Percentiles rank a stretch among this genome's conserved stretches.
Evolutionary conservation across 2,888 invertebrate species (phyloP).

Genomic region (Drosophila ustulata): DNA sequence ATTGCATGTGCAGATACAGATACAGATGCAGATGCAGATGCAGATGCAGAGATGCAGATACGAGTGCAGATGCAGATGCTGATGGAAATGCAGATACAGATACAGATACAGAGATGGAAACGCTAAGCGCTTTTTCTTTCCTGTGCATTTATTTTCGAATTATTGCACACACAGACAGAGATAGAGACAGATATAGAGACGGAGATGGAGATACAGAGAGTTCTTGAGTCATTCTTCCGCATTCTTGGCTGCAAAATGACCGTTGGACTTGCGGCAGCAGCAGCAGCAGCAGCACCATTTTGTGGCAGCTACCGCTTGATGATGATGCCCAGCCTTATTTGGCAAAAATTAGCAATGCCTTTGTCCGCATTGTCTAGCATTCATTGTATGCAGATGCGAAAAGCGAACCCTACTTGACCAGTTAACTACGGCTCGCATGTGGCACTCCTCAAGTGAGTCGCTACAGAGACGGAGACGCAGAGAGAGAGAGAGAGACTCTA

Average conservation of each 20-base stretch:
- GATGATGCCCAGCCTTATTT: constrained; percentile 61
- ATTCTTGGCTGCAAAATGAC: constrained; percentile 81
- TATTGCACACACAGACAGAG: constrained; percentile 68
- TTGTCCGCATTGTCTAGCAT: constrained; percentile 38
- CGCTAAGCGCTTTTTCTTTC: constrained; percentile 71
- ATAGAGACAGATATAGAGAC: no score
- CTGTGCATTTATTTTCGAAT: constrained; percentile 81
- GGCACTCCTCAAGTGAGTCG: constrained; percentile 55
- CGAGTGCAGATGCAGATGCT: constrained; percentile 36
- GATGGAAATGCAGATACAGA: constrained; percentile 28
- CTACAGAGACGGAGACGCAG: neutral
- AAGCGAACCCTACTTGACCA: neutral
- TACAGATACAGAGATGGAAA: constrained; percentile 55
- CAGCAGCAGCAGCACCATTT: neutral
- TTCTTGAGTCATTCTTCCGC: constrained; percentile 82
- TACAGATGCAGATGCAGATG: constrained; percentile 23
- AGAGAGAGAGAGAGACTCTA: neutral
- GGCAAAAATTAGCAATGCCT: constrained; percentile 69
- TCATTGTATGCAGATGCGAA: constrained; percentile 70
- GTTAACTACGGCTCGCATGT: constrained; percentile 12
- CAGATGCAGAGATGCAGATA: constrained; percentile 35
- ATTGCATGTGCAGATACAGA: constrained; percentile 44
- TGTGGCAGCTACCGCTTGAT: constrained; percentile 20
- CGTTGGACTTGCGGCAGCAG: constrained; percentile 63
- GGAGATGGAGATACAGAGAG: neutral